These are phyloP conservation scores for Lampropteryx suffumata DNA, from an alignment of 2,888 invertebrate genomes.

Conservation along the genomic window DNA sequence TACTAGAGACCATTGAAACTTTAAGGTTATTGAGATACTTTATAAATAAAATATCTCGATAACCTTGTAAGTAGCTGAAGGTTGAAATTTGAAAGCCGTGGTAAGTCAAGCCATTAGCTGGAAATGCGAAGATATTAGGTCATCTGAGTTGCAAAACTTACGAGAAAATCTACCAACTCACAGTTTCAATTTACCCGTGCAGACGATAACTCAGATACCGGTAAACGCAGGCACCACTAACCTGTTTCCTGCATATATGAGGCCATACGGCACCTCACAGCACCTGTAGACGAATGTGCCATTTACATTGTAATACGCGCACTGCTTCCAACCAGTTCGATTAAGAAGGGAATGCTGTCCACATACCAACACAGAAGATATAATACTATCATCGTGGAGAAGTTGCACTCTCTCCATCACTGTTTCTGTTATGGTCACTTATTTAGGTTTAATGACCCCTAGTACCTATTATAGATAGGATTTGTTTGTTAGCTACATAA, in stretches of 20 bases:
- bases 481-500: too few species aligned
- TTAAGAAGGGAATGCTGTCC: slow-evolving; percentile 74
- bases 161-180: too few species aligned
- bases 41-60: too few species aligned
- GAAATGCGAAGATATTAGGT: too few species aligned
- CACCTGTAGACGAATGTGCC: slow-evolving; percentile 78
- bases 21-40: too few species aligned
- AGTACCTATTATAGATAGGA: too few species aligned
- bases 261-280: slow-evolving; percentile 38
- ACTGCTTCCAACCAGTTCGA: slow-evolving; percentile 74
- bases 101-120: too few species aligned
- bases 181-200: too few species aligned
- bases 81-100: too few species aligned
- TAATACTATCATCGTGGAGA: slow-evolving; percentile 5
- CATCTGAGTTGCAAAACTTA: too few species aligned
- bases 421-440: not conserved
- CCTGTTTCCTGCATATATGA: slow-evolving; percentile 1
- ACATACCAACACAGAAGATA: slow-evolving; percentile 39
- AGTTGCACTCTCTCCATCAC: slow-evolving; percentile 1
- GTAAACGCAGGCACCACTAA: not conserved
- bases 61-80: too few species aligned
- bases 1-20: too few species aligned
- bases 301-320: slow-evolving; percentile 78
- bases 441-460: not conserved
- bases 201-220: not conserved